Conservation (phyloP, 2,113 vertebrate species). For the Chloebia gouldiae region DNA sequence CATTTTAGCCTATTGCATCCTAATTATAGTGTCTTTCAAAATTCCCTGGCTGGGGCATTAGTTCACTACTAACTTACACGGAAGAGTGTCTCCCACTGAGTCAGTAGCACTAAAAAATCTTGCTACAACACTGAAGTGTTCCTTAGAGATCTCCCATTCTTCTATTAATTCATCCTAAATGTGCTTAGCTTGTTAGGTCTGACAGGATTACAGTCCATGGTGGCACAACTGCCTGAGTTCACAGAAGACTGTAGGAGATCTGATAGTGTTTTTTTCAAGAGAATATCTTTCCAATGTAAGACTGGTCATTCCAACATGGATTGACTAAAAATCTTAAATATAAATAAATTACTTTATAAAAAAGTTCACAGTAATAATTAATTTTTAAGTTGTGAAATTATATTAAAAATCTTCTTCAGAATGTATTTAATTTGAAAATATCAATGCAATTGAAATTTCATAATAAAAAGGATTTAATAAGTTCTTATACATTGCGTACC, state of each 20-base stretch:
- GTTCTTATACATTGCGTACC: neutral
- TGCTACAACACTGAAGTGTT: neutral
- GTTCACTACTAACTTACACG: neutral
- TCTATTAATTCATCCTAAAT: neutral
- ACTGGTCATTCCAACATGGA: neutral
- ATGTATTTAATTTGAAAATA: neutral
- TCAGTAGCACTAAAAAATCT: constrained; percentile 20
- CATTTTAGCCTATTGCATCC: neutral
- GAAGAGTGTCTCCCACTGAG: constrained; percentile 9
- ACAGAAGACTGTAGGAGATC: neutral
- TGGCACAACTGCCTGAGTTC: neutral
- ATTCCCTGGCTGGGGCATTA: neutral
- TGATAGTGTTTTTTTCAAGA: neutral
- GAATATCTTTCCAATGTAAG: neutral
- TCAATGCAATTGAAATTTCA: neutral
- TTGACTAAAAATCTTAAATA: neutral
- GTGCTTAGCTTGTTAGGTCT: constrained; percentile 8
- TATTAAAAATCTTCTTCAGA: neutral
- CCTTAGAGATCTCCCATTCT: constrained; percentile 7
- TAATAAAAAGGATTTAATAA: neutral
- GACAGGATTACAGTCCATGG: neutral
- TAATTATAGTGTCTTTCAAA: constrained; percentile 14
- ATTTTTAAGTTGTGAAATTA: neutral
- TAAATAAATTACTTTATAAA: neutral
- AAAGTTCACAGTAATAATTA: neutral